Evolutionary conservation across 1,140 invertebrate genomes (phyloP).

Genomic region (Brachionus calyciflorus): DNA sequence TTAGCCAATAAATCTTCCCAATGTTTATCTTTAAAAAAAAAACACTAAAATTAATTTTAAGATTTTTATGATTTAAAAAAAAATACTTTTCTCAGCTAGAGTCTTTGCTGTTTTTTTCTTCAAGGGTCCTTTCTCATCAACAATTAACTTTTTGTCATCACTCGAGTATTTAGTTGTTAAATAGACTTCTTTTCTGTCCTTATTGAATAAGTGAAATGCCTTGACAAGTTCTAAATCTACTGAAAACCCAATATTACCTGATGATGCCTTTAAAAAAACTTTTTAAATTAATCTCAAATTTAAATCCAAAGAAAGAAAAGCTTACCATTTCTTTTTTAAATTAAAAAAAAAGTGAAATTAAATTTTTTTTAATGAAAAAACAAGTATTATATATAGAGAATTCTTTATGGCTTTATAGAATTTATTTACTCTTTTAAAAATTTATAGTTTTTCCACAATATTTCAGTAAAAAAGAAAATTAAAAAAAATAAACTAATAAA

Average conservation of each 20-base stretch:
- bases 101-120: conserved; percentile 27
- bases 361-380: too few relatives aligned
- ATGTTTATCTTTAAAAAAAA: background rate
- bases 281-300: too few relatives aligned
- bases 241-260: conserved; percentile 9
- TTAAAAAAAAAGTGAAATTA: too few relatives aligned
- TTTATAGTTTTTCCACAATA: too few relatives aligned
- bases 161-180: conserved; percentile 25
- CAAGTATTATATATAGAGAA: too few relatives aligned
- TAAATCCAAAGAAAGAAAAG: too few relatives aligned
- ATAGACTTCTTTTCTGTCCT: conserved; percentile 32
- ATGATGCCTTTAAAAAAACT: too few relatives aligned
- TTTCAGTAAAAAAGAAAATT: too few relatives aligned
- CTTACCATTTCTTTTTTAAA: too few relatives aligned
- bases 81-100: conserved; percentile 26
- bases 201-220: conserved; percentile 35
- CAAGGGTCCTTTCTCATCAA: conserved; percentile 28
- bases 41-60: background rate
- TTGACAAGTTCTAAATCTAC: conserved; percentile 31
- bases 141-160: conserved; percentile 35
- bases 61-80: background rate
- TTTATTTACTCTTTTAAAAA: too few relatives aligned
- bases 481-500: too few relatives aligned
- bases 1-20: conserved; percentile 25
- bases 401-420: too few relatives aligned